Evolutionary conservation across 2,797 vertebrate species (phyloP).

Genomic region (Spinus pinus): DNA sequence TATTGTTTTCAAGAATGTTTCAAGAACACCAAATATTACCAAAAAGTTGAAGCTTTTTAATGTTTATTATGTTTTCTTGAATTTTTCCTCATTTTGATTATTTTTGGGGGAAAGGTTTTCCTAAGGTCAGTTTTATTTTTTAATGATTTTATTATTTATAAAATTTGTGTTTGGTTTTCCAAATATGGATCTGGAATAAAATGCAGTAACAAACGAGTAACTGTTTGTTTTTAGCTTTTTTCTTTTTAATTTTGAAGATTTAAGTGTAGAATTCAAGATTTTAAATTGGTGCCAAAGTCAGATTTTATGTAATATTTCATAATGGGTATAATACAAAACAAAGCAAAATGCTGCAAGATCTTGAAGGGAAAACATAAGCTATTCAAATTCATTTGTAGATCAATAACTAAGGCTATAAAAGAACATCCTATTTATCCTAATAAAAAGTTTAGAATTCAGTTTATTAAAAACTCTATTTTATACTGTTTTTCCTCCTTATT

Average conservation of each 20-base stretch:
- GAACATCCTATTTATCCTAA: neutral
- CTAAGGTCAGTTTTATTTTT: neutral
- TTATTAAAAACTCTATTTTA: neutral
- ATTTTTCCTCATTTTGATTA: neutral
- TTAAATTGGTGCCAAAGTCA: neutral
- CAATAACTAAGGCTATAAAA: neutral
- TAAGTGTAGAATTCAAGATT: neutral
- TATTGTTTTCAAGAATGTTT: neutral
- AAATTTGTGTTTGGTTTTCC: neutral
- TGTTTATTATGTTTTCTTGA: neutral
- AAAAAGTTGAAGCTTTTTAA: neutral
- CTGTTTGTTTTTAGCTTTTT: neutral
- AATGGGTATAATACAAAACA: neutral
- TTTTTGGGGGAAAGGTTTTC: neutral
- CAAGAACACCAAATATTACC: neutral
- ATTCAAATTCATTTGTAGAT: neutral
- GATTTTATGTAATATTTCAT: neutral
- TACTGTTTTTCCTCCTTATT: neutral
- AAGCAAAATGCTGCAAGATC: neutral
- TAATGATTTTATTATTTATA: neutral
- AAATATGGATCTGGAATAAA: neutral
- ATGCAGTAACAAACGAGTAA: neutral
- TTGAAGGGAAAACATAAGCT: neutral
- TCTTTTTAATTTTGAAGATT: neutral
- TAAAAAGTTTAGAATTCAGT: neutral